A percentile compares a stretch with the other conserved stretches of the same genome.
Conservation (phyloP, 2,888 invertebrate species). For the Petrolisthes manimaculis region DNA sequence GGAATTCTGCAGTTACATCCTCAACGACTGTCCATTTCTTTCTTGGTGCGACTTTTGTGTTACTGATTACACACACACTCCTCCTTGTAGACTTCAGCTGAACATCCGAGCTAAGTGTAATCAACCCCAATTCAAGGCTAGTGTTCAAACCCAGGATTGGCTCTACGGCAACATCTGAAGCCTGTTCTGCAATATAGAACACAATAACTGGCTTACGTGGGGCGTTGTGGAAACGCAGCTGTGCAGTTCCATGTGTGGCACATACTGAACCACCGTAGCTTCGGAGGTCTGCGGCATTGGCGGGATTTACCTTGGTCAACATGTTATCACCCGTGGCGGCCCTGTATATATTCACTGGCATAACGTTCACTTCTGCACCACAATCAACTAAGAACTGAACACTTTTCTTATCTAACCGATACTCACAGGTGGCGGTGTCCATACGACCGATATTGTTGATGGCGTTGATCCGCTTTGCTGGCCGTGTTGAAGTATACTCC, state of each 20-base stretch:
- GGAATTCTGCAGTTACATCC: background rate
- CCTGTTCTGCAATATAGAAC: conserved; percentile 3
- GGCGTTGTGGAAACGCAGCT: background rate
- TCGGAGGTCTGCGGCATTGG: background rate
- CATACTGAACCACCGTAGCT: background rate
- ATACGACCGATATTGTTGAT: background rate
- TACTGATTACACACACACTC: background rate
- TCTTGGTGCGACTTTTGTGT: background rate
- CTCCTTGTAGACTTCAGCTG: background rate
- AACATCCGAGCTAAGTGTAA: background rate
- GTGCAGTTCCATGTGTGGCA: background rate
- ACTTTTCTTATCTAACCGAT: background rate
- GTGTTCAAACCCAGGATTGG: background rate
- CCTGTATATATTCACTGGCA: background rate
- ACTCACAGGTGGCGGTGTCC: conserved; percentile 4
- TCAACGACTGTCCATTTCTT: background rate
- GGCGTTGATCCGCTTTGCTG: background rate
- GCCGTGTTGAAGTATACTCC: background rate
- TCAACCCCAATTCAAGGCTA: background rate
- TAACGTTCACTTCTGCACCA: background rate
- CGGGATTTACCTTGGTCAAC: background rate
- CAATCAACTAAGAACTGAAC: conserved; percentile 6
- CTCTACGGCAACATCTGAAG: background rate
- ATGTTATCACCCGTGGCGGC: background rate
- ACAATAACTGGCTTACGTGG: conserved; percentile 2